phyloP scores from a whole-genome alignment of 37 sponge, comb jelly and placozoan species.

The Ephydatia muelleri region DNA sequence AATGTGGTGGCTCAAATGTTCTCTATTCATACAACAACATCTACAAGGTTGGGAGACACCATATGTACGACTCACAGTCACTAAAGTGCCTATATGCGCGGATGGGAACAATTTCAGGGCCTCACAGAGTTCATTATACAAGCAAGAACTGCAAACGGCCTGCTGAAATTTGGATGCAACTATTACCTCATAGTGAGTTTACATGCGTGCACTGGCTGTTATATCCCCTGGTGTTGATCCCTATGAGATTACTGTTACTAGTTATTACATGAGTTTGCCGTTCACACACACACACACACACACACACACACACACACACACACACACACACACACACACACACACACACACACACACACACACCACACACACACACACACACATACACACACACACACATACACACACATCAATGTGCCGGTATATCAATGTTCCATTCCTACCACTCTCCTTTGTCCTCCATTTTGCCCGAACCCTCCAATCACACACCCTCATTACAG shows the following conservation, averaged over 20 bases:
- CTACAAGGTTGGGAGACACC: slow-evolving; percentile 25
- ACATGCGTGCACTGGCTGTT: too few species aligned
- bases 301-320: slow-evolving; percentile 58
- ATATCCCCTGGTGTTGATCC: too few species aligned
- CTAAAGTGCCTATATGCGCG: neutral
- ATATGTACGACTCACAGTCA: neutral
- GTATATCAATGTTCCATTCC: slow-evolving; percentile 25
- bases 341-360: too few species aligned
- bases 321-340: slow-evolving; percentile 45
- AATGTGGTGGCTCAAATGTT: slow-evolving; percentile 16
- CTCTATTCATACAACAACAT: slow-evolving; percentile 16
- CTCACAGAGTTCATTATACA: slow-evolving; percentile 17
- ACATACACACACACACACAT: too few species aligned
- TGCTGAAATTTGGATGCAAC: slow-evolving; percentile 34
- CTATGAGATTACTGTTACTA: neutral
- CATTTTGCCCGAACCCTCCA: too few species aligned
- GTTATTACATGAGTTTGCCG: neutral
- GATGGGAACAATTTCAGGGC: neutral
- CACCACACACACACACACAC: too few species aligned
- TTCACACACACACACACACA: slow-evolving; percentile 50
- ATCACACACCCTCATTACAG: too few species aligned
- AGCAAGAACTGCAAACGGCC: slow-evolving; percentile 15
- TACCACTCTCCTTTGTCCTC: too few species aligned
- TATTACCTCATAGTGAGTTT: slow-evolving; percentile 19
- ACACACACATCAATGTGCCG: slow-evolving; percentile 18